Evolutionary conservation across 64 coral and sea anemone genomes (phyloP).

Genomic region (Orbicella faveolata): DNA sequence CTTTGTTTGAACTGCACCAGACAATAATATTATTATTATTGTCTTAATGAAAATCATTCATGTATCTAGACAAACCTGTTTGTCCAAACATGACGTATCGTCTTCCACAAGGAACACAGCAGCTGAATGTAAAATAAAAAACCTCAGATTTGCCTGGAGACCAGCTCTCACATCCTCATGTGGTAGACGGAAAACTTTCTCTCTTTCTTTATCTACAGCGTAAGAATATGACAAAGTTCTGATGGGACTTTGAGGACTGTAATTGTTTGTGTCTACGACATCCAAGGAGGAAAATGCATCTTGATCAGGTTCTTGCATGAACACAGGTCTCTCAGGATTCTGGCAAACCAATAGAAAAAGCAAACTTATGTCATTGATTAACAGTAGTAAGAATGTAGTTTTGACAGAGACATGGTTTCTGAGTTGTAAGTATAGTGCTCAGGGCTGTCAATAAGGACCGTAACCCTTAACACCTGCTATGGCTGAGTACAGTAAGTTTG

Average conservation of each 20-base stretch:
- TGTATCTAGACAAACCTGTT: conserved; percentile 59
- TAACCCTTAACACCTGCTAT: no score
- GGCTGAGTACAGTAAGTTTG: no score
- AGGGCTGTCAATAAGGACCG: no score
- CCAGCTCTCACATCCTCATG: conserved; percentile 92
- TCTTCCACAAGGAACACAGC: conserved; percentile 83
- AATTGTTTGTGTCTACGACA: conserved; percentile 31
- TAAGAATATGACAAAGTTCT: conserved; percentile 71
- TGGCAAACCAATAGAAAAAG: conserved; percentile 1
- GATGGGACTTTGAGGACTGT: conserved; percentile 52
- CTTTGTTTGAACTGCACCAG: neutral
- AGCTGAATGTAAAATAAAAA: conserved; percentile 87
- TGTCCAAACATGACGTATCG: conserved; percentile 44
- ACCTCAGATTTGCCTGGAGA: conserved; percentile 85
- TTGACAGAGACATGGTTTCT: no score
- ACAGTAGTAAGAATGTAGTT: neutral
- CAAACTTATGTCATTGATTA: neutral
- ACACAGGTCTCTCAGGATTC: conserved; percentile 73
- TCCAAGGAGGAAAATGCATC: conserved; percentile 5
- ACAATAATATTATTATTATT: no score
- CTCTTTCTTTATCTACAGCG: conserved; percentile 55
- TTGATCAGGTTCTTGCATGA: conserved; percentile 67
- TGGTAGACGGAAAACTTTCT: conserved; percentile 47
- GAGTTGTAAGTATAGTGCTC: no score
- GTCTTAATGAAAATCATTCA: neutral